Conservation (phyloP, 1,140 invertebrate genomes). For the Bombus superbus region DNA sequence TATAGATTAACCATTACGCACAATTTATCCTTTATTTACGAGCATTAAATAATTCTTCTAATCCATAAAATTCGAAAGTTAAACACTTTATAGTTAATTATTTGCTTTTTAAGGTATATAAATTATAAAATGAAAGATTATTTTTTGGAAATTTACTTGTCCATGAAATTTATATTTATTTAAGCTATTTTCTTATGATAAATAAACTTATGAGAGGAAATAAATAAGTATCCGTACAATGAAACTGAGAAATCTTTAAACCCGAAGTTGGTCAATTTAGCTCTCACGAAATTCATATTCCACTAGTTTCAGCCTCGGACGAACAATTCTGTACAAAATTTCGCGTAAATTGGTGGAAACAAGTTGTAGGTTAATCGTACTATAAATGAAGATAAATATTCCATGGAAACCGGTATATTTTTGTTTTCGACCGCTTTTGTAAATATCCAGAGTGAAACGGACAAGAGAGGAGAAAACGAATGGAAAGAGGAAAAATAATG, state of each 20-base stretch:
- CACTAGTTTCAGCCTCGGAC: neutral
- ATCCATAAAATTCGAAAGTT: neutral
- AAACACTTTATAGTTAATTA: neutral
- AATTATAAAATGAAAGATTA: neutral
- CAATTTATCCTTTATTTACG: no score
- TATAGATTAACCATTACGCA: no score
- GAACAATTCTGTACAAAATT: neutral
- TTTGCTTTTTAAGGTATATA: neutral
- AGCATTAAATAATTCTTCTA: no score
- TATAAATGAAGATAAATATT: neutral
- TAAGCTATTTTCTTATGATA: neutral
- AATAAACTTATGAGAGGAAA: neutral
- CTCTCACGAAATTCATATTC: neutral
- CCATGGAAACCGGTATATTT: no score
- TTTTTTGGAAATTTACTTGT: neutral
- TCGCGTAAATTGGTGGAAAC: neutral
- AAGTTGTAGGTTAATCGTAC: neutral
- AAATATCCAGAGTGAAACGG: neutral
- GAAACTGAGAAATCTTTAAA: neutral
- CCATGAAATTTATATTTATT: neutral
- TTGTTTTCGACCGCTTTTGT: neutral
- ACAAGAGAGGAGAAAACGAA: neutral
- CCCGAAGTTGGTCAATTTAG: neutral
- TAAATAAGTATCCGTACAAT: neutral
- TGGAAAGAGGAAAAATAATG: constrained; percentile 1